A percentile compares a stretch with the other conserved stretches of the same genome.
These are phyloP conservation scores for Eupithecia inturbata DNA, from an alignment of 2,888 invertebrate genomes.

Conservation along the genomic window DNA sequence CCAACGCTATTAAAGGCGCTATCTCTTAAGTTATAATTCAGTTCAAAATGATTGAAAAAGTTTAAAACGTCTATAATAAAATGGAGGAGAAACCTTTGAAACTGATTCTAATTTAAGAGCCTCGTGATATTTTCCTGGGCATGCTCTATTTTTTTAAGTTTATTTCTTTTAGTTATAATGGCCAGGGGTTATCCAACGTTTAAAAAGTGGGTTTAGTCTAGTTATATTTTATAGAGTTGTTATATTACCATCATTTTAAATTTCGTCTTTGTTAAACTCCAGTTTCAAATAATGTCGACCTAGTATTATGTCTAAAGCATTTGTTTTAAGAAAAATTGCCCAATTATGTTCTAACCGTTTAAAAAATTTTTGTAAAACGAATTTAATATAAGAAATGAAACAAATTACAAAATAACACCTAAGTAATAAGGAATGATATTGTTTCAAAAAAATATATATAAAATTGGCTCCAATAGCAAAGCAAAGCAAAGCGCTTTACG, in stretches of 20 bases:
- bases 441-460: no score
- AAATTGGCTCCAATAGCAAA: no score
- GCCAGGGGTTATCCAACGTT: background rate
- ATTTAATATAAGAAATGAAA: no score
- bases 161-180: background rate
- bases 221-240: background rate
- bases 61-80: slow-evolving; percentile 32
- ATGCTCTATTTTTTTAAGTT: background rate
- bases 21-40: slow-evolving; percentile 12
- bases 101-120: slow-evolving; percentile 18
- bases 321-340: no score
- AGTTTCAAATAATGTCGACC: background rate
- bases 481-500: no score
- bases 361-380: no score
- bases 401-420: no score
- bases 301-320: no score
- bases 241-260: background rate
- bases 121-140: background rate
- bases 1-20: background rate
- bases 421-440: no score
- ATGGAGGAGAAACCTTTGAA: background rate
- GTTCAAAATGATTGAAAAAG: slow-evolving; percentile 43
- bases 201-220: background rate
- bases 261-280: background rate
- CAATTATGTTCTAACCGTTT: no score